Evolutionary conservation across 2,113 vertebrate genomes (phyloP), one percentile per base, ranked within the genome.

Genomic region (Corvus hawaiiensis): DNA sequence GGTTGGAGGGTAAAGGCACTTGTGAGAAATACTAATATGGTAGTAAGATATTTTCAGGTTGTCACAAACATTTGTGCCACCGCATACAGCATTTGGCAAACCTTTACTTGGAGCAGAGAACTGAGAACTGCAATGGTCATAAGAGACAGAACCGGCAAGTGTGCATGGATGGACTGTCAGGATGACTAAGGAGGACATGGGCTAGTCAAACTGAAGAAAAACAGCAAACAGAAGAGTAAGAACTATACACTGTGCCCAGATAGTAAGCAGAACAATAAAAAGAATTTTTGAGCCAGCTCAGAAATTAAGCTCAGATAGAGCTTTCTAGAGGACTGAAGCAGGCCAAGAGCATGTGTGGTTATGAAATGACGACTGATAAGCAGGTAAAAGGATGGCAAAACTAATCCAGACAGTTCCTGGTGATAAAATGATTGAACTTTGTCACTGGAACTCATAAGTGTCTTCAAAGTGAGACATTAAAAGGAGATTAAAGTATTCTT

Each of bases 261-360:
- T 4, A 16, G 10, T 43, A 77, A 48, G 41, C 30, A 87, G 55
- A 46, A 43, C 30, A 64, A 69, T 43, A 81, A 51, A 82, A 81
- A 63, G 44, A 51, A 12, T 54, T 67, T 80, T 62, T 33, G 32
- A 76, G 6, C 14, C 49, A 84, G 44, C 52, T 74, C 51, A 93
- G 56, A 37, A 48, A 62, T 18, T 27, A 78, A 71, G 13, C 54
- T 88, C 41, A 66, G 49, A 33, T 35, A 0, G 3, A 84, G 19
- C 24, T 61, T 92, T 77, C 85, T 61, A 51, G 41, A 81, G 51
- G 23, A n/a, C 24, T 77, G 41, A 69, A 69, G 16, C 22, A 21
- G 1, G 7, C 23, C 64, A 84, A 43, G 23, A 52, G 10, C 0
- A 0, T n/a, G 27, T n/a, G 17, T 4, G 1, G n/a, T 84, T 92